A percentile compares a stretch with the other conserved stretches of the same genome.
phyloP scores from a whole-genome alignment of 2,113 vertebrate genomes.

The Euleptes europaea region DNA sequence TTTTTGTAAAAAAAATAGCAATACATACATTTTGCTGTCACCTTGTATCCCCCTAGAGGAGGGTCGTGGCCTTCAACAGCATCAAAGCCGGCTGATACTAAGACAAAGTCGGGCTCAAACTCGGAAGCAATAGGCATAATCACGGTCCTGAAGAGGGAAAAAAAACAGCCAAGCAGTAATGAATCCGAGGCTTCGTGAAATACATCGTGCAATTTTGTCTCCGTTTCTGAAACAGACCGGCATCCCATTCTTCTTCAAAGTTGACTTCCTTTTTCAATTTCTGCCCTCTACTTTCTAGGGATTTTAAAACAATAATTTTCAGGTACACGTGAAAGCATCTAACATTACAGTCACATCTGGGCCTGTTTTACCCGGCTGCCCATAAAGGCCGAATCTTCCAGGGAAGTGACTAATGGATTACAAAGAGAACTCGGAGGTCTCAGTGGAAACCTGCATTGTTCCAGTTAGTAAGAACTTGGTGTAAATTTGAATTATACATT shows the following conservation, averaged over 20 bases:
- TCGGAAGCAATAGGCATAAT: conserved; percentile 82
- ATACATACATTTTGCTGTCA: conserved; percentile 85
- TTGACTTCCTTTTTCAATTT: conserved; percentile 25
- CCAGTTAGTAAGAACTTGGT: conserved; percentile 78
- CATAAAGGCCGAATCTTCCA: conserved; percentile 75
- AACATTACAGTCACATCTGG: conserved; percentile 73
- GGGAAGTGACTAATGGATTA: conserved; percentile 80
- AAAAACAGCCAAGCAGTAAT: conserved; percentile 44
- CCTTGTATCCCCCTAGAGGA: conserved; percentile 83
- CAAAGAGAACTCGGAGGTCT: conserved; percentile 69
- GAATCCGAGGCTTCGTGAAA: conserved; percentile 34
- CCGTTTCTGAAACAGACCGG: no score
- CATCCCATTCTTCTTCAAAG: neutral
- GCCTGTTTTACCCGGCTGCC: conserved; percentile 72
- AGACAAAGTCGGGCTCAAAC: conserved; percentile 82
- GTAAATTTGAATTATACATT: conserved; percentile 84
- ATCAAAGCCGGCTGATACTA: conserved; percentile 85
- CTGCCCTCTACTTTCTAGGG: conserved; percentile 18
- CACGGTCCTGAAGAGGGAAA: conserved; percentile 72
- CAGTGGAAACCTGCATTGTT: conserved; percentile 73
- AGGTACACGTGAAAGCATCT: conserved; percentile 71
- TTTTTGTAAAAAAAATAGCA: neutral
- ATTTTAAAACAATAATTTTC: conserved; percentile 34
- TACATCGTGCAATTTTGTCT: conserved; percentile 17
- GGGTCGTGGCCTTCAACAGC: conserved; percentile 82